Base-by-base conservation (phyloP, 2,888 invertebrate genomes). In the Beris chalybata region DNA sequence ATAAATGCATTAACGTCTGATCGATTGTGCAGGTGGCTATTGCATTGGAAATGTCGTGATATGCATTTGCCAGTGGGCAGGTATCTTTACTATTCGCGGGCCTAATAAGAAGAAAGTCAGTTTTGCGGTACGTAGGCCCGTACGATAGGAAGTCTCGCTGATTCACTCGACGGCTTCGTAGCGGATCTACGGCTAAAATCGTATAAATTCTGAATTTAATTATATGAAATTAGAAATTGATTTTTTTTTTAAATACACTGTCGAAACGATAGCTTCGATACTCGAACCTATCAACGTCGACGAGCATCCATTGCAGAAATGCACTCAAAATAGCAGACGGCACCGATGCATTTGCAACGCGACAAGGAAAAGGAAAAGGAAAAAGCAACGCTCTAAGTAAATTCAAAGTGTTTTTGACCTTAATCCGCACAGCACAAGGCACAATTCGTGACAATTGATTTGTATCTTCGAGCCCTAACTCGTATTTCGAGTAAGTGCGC, bases 331-430 rank as follows among this genome's bases (percentile, higher is more conserved):
- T 9, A 38, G 38, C 38, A 38, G 38, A 38, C 38, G 38, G 38
- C 9, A 38, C 38, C 9, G 38, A 5, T 38, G 38, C 38, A 38
- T 38, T 38, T 38, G 38, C 38, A 38, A 38, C 38, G 22, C 22
- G 22, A 22, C 22, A 22, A 38, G 38, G 9, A 38, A 38, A 9
- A 38, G 9, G 9, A 5, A 11, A 47, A 38, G 22, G 7, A 5
- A 29, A 47, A 45, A 32, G 59, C 48, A 50, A 9, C 9, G 38
- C 13, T 55, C 54, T 64, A 64, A 64, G 54, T 38, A 55, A 65
- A 64, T 61, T 64, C 66, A 54, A 66, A 70, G 68, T 68, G 70
- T 68, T 68, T 67, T 68, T 68, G 70, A 67, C 68, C 70, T 70
- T 70, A 68, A 70, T 67, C 70, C 67, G 56, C n/a, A 54, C 61